Evolutionary conservation across 2,888 invertebrate species (phyloP), one percentile per base, ranked within the genome.

Genomic region (Neuroscelio doddi): DNA sequence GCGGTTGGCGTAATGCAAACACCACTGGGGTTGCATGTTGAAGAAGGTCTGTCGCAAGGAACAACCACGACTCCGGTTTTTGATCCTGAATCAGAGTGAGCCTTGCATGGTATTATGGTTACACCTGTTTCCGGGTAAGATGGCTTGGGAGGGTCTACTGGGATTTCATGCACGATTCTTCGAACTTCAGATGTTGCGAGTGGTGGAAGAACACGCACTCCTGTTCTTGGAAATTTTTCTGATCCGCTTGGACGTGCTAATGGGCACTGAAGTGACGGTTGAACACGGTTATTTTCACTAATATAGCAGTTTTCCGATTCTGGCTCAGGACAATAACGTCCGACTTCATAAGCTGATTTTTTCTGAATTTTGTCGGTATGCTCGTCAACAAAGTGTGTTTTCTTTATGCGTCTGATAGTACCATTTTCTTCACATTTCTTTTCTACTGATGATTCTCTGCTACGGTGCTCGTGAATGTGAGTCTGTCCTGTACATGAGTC

Each of bases 61-160:
- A 84, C 77, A 5, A 84, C 71, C 0, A 84, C 82, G 0, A 84
- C 78, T 0, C 83, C 83, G 1, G 79, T 74, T 21, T 80, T 81
- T 14, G 70, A 71, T 1, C 77, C 80, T 0, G 69, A 58, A n/a
- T 78, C 77, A 0, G 80, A 78, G 21, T 76, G 74, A 8, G 82
- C 79, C 57, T 78, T 76, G 45, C 82, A 79, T 0, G 84, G 83
- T 12, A 81, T 57, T 0, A 83, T 78, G 0, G 77, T 78, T 0
- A 83, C 71, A 0, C 83, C 83, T 1, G 82, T 80, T 46, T 80
- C 78, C 1, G 80, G 71, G 21, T 82, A 82, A 1, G 74, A 14
- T 14, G 69, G 65, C 57, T 47, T 30, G 14, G 65, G 63, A 2
- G 72, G 68, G 14, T 58, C 85, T 75, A 85, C 81, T 0, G 73